Base-by-base conservation (phyloP, 2,797 vertebrate genomes). In the Siniperca obscura region DNA sequence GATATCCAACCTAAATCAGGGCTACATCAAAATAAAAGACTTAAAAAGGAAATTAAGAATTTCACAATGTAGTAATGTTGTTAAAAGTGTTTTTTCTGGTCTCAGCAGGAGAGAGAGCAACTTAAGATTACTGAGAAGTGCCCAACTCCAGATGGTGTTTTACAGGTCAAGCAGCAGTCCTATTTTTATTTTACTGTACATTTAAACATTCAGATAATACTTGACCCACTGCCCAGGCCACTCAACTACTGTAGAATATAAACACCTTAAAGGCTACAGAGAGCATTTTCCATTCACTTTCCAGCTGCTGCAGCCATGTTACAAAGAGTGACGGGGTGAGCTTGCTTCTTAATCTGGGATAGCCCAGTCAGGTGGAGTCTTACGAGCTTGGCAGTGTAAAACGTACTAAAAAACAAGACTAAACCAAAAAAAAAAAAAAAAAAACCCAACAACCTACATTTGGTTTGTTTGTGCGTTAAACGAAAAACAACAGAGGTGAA, bases 391-490 rank as follows among this genome's bases (percentile, higher is more conserved):
- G 74, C 76, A 86, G 76, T 76, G 59, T 65, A n/a, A 70, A 87
- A 86, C 36, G 64, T 46, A 65, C 8, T 21, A 40, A 36, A 59
- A 36, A 21, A 76, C 11, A 14, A 44, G 30, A 60, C 40, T 34
- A 27, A 64, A 61, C 16, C 5, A 59, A 53, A 42, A 64, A 55
- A 30, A 30, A 0, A 30, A 30, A 30, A 30, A 30, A 30, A 30
- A 30, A 30, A 46, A 6, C 1, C 42, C 16, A 34, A 59, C 22
- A 40, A 9, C 25, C 59, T 67, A 81, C 48, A 75, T 86, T 82
- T 90, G 81, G 76, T 86, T 84, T 84, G 55, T 78, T 90, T 89
- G 86, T 87, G 87, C 82, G 72, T 85, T 84, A 36, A 77, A 70
- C 0, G 42, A 59, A 70, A 70, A 73, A 52, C 11, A 70, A 55